A percentile compares a stretch with the other conserved stretches of the same genome.
Conservation (phyloP, 2,797 vertebrate species). For the Gallinago nigripennis region DNA sequence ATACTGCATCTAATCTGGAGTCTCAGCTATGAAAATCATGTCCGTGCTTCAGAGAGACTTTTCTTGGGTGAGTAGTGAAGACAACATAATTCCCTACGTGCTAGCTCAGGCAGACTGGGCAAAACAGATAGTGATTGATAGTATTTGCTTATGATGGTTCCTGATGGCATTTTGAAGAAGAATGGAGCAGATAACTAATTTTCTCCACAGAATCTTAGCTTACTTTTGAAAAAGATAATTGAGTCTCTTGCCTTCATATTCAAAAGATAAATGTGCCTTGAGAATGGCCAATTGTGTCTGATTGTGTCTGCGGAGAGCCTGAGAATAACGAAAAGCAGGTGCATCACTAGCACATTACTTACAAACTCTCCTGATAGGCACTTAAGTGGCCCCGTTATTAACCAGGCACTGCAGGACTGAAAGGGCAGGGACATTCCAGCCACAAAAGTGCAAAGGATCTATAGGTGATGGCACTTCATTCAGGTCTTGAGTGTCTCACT, state of each 20-base stretch:
- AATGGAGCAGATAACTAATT: slow-evolving; percentile 34
- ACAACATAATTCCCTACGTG: not conserved
- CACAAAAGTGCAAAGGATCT: not conserved
- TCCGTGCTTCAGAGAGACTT: not conserved
- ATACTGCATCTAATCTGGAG: not conserved
- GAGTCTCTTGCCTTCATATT: slow-evolving; percentile 45
- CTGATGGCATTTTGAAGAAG: slow-evolving; percentile 39
- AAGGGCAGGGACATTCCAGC: not conserved
- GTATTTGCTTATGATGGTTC: slow-evolving; percentile 37
- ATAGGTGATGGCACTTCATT: not conserved
- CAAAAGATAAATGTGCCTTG: slow-evolving; percentile 58
- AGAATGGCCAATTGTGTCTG: slow-evolving; percentile 44
- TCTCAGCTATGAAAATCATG: not conserved
- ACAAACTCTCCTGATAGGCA: not conserved
- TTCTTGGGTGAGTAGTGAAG: not conserved
- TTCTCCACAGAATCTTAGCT: not conserved
- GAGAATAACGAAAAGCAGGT: slow-evolving; percentile 9
- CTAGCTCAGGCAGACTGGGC: not conserved
- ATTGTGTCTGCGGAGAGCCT: slow-evolving; percentile 14
- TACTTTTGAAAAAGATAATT: slow-evolving; percentile 40
- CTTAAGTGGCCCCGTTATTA: slow-evolving; percentile 16
- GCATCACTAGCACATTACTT: slow-evolving; percentile 5
- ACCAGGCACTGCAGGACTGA: not conserved
- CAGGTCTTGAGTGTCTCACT: not conserved
- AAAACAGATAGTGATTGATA: slow-evolving; percentile 30